phyloP scores from a whole-genome alignment of 2,888 invertebrate species.

The Resseliella maxima region DNA sequence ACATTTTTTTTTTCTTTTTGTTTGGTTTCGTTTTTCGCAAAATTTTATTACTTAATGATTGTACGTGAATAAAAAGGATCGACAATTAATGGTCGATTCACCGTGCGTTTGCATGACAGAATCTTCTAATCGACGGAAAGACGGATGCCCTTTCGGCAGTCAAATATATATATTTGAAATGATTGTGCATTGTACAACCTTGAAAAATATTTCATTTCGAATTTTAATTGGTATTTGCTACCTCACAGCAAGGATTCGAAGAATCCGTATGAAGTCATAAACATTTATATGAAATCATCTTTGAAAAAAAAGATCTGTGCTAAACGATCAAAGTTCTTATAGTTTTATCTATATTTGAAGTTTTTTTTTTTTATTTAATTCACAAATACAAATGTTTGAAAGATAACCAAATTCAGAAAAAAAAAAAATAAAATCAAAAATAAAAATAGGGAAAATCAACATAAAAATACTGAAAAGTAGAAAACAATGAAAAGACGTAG shows the following conservation, averaged over 20 bases:
- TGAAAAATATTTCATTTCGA: not conserved
- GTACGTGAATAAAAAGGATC: slow-evolving; percentile 7
- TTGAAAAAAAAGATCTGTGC: too few relatives aligned
- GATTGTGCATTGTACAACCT: too few relatives aligned
- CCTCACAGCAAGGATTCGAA: not conserved
- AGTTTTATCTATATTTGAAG: too few relatives aligned
- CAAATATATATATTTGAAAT: too few relatives aligned
- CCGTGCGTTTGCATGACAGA: not conserved
- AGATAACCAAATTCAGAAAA: too few relatives aligned
- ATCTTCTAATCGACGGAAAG: not conserved
- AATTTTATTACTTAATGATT: slow-evolving; percentile 49
- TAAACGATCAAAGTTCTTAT: too few relatives aligned
- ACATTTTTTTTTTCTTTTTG: not conserved
- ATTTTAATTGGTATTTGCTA: not conserved
- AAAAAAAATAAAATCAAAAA: too few relatives aligned
- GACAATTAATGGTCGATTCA: not conserved
- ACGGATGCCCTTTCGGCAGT: not conserved
- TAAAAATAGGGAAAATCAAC: too few relatives aligned
- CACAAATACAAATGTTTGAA: too few relatives aligned
- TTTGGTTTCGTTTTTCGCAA: not conserved
- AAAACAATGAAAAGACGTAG: too few relatives aligned
- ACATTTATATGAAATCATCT: not conserved
- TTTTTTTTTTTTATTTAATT: too few relatives aligned
- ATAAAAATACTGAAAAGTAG: too few relatives aligned
- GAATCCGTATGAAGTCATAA: not conserved